Evolutionary conservation across 2,113 vertebrate species (phyloP), one percentile per base, ranked within the genome.

Genomic region (Delphinus delphis): DNA sequence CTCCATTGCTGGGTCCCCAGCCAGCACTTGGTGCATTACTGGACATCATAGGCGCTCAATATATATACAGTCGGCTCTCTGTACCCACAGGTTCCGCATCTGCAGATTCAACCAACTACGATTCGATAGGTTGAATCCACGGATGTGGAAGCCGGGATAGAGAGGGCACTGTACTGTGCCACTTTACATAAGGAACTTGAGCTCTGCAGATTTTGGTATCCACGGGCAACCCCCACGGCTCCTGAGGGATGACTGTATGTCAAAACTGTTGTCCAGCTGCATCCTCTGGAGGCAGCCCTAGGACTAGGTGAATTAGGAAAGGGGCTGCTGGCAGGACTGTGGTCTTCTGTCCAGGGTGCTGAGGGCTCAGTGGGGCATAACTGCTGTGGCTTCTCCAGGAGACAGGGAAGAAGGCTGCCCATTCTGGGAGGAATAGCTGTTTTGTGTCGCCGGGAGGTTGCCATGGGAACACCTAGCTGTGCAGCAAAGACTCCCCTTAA

Each of bases 381-480:
- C 63, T 2, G 17, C 73, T 36, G 13, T 28, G 55, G 18, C 73
- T 74, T 88, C 92, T 89, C n/a, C 63, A 33, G 21, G 38, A 93
- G 81, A 89, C 26, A 12, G 20, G 67, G 31, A 83, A 74, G 53
- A 80, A 83, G 20, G 68, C 62, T 76, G 68, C 62, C 63, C 38
- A 41, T 93, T 96, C 58, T 63, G 44, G 44, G 74, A 92, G 53
- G 36, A 90, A 74, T 44, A 50, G 62, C 93, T 95, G 68, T 73
- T 96, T 89, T 96, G 88, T 95, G 92, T 96, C n/a, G 38, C 96
- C 90, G 55, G 84, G 62, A 96, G 44, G 98, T 98, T 98, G 95
- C 95, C 96, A 98, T 98, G 96, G 97, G 63, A 98, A 98, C 96
- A 1, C 47, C 31, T 82, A 36, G 62, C 94, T 92, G 74, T 85